A percentile compares a stretch with the other conserved stretches of the same genome.
Conservation (phyloP, 2,888 invertebrate species). For the Hartigia nigra region DNA sequence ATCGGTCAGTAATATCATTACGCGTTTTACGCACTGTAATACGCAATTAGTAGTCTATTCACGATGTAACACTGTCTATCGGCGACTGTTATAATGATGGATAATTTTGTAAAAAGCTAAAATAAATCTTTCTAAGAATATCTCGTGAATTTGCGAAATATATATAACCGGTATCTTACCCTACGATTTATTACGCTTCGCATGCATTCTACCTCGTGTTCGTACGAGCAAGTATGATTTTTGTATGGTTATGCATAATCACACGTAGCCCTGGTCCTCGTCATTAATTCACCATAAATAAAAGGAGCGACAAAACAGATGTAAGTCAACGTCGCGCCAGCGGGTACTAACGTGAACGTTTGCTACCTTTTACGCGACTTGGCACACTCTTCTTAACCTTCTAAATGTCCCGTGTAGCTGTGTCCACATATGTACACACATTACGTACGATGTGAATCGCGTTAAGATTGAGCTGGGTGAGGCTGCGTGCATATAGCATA, state of each 20-base stretch:
- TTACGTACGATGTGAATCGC: background rate
- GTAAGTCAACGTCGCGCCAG: slow-evolving; percentile 4
- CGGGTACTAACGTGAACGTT: slow-evolving; percentile 30
- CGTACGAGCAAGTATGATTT: background rate
- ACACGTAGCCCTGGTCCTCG: background rate
- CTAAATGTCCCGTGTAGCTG: slow-evolving; percentile 41
- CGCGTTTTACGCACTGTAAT: background rate
- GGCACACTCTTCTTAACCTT: background rate
- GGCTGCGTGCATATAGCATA: background rate
- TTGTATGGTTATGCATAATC: background rate
- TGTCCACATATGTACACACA: slow-evolving; percentile 48
- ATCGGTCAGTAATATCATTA: background rate
- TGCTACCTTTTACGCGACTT: slow-evolving; percentile 29
- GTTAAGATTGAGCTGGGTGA: background rate
- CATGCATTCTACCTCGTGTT: background rate
- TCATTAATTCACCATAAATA: background rate
- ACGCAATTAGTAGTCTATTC: background rate
- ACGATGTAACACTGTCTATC: background rate
- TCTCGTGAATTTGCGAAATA: background rate
- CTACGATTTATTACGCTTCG: background rate
- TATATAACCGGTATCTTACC: background rate
- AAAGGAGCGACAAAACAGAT: background rate
- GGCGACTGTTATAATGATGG: background rate
- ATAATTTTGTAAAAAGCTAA: background rate
- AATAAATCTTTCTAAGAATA: background rate